Conservation (phyloP, 2,113 vertebrate genomes). For the Gambusia affinis region DNA sequence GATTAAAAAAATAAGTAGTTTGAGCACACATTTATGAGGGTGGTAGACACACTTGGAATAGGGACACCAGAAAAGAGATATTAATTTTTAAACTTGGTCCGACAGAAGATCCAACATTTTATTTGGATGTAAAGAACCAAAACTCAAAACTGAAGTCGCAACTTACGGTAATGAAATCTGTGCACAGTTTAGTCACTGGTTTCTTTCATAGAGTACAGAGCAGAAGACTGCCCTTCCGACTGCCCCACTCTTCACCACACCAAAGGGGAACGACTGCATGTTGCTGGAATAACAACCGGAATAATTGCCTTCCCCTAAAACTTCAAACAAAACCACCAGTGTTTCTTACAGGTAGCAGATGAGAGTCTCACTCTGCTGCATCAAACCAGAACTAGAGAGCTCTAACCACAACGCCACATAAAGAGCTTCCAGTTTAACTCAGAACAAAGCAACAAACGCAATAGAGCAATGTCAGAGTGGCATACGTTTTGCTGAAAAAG, state of each 20-base stretch:
- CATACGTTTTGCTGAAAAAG: neutral
- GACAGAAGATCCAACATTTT: too few relatives aligned
- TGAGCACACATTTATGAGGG: too few relatives aligned
- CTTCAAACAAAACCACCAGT: slow-evolving; percentile 18
- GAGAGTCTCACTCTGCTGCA: neutral
- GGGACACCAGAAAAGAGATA: too few relatives aligned
- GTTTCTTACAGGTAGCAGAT: slow-evolving; percentile 5
- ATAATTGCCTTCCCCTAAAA: slow-evolving; percentile 22
- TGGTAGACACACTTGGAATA: too few relatives aligned
- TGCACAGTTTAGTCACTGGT: slow-evolving; percentile 66
- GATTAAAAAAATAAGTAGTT: neutral
- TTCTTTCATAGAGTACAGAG: slow-evolving; percentile 61
- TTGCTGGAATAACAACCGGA: slow-evolving; percentile 30
- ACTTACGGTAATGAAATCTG: slow-evolving; percentile 10
- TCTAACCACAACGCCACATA: neutral
- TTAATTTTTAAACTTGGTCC: too few relatives aligned
- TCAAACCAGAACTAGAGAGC: neutral
- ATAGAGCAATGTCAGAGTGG: neutral
- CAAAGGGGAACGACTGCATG: slow-evolving; percentile 26
- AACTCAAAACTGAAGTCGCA: too few relatives aligned
- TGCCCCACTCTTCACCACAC: slow-evolving; percentile 40
- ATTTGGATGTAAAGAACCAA: too few relatives aligned
- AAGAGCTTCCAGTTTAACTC: neutral
- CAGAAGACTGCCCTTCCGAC: slow-evolving; percentile 35
- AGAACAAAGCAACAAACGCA: neutral